Percentiles rank a stretch among this genome's conserved stretches.
These are phyloP conservation scores for Zaprionus nigranus DNA, from an alignment of 1,140 invertebrate genomes.

Conservation along the genomic window DNA sequence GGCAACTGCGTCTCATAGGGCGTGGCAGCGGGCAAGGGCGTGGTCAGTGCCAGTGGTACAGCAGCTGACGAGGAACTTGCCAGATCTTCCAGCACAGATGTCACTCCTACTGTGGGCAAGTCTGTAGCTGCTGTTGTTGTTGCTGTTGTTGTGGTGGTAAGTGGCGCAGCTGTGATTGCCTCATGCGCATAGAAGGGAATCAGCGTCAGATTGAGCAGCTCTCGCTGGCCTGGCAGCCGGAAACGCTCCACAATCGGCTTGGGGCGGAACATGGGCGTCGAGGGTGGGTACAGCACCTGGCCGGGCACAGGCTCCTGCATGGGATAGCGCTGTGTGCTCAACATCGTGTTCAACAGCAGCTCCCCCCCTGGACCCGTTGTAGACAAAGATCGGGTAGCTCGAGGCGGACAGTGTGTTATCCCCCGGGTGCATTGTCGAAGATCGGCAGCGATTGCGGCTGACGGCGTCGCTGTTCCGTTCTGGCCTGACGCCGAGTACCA, in stretches of 20 bases:
- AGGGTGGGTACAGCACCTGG: slow-evolving; percentile 71
- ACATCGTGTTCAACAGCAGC: slow-evolving; percentile 74
- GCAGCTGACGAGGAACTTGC: not conserved
- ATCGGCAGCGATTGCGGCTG: slow-evolving; percentile 58
- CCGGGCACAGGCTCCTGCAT: slow-evolving; percentile 81
- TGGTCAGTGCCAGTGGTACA: slow-evolving; percentile 7
- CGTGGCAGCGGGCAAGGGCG: slow-evolving; percentile 19
- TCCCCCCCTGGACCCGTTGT: slow-evolving; percentile 67
- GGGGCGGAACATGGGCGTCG: slow-evolving; percentile 74
- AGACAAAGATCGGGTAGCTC: slow-evolving; percentile 70
- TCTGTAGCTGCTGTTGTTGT: not conserved
- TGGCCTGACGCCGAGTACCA: slow-evolving; percentile 3
- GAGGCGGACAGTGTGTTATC: slow-evolving; percentile 44
- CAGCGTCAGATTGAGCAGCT: slow-evolving; percentile 66
- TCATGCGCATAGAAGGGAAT: slow-evolving; percentile 81
- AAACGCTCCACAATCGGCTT: slow-evolving; percentile 73
- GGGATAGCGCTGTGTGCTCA: slow-evolving; percentile 66
- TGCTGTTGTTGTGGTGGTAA: not conserved
- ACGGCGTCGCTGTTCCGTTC: slow-evolving; percentile 21
- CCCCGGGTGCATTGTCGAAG: slow-evolving; percentile 65
- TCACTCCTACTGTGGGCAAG: not conserved
- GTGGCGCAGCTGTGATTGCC: slow-evolving; percentile 51
- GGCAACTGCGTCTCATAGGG: slow-evolving; percentile 54
- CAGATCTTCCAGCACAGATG: not conserved
- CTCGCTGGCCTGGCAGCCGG: slow-evolving; percentile 49